phyloP scores from a whole-genome alignment of 2,888 invertebrate species.

The Pheosia gnoma region DNA sequence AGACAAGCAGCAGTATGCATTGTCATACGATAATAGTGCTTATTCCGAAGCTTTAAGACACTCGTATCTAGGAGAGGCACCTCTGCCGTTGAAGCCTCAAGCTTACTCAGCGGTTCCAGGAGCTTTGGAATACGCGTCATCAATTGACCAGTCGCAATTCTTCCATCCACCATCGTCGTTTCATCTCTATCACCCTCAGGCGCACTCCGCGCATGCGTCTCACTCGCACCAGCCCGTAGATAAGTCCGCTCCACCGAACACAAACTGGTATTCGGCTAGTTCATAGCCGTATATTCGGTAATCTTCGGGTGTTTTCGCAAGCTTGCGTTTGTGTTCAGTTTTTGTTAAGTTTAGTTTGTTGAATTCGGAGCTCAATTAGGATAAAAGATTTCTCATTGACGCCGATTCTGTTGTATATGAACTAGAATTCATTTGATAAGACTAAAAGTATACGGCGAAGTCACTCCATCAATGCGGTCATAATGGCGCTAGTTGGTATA shows the following conservation, averaged over 20 bases:
- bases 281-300: constrained; percentile 84
- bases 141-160: constrained; percentile 92
- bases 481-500: neutral
- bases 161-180: constrained; percentile 92
- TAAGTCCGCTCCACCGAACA: constrained; percentile 87
- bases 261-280: constrained; percentile 91
- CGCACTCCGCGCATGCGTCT: constrained; percentile 72
- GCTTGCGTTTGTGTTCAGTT: constrained; percentile 31
- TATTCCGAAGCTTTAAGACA: constrained; percentile 87
- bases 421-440: neutral
- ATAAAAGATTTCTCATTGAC: constrained; percentile 36
- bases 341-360: constrained; percentile 47
- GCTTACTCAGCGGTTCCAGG: constrained; percentile 91
- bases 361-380: constrained; percentile 50
- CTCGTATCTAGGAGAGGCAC: constrained; percentile 79
- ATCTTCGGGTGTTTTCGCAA: constrained; percentile 32
- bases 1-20: constrained; percentile 88
- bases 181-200: constrained; percentile 92
- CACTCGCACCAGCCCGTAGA: constrained; percentile 74
- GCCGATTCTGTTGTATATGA: constrained; percentile 20
- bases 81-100: constrained; percentile 94
- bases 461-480: too few species aligned
- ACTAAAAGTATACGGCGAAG: neutral
- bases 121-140: constrained; percentile 86
- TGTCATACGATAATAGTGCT: constrained; percentile 82